Evolutionary conservation across 2,888 invertebrate species (phyloP).

Genomic region (Agriopis leucophaearia): DNA sequence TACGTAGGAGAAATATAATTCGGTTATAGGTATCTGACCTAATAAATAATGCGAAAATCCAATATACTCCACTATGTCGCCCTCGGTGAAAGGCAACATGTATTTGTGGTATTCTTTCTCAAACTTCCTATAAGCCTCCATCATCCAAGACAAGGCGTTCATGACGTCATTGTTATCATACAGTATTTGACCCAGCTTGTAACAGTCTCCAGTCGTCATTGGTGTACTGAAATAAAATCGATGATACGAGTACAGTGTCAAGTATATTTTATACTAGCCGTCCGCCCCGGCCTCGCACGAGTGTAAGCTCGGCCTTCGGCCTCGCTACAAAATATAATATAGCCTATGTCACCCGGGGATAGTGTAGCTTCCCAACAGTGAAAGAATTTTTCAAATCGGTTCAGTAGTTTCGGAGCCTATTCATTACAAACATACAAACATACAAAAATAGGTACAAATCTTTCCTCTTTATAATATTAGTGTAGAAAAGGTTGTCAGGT

Average conservation of each 20-base stretch:
- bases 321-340: no score
- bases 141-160: slow-evolving; percentile 98
- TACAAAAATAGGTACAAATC: no score
- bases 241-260: not conserved
- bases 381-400: no score
- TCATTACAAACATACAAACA: no score
- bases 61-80: slow-evolving; percentile 97
- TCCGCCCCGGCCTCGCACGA: no score
- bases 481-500: no score
- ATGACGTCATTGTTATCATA: slow-evolving; percentile 97
- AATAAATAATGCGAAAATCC: slow-evolving; percentile 97
- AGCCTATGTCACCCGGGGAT: no score
- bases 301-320: no score
- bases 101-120: slow-evolving; percentile 76
- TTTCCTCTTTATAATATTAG: no score
- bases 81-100: slow-evolving; percentile 87
- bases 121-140: slow-evolving; percentile 93
- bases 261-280: not conserved
- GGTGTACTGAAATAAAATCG: slow-evolving; percentile 79
- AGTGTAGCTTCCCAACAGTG: no score
- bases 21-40: slow-evolving; percentile 87
- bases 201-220: slow-evolving; percentile 96
- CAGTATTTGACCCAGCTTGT: slow-evolving; percentile 96
- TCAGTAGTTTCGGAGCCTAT: no score
- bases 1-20: not conserved